These are phyloP conservation scores for Volucella inflata DNA, from an alignment of 2,888 invertebrate species.

Conservation along the genomic window DNA sequence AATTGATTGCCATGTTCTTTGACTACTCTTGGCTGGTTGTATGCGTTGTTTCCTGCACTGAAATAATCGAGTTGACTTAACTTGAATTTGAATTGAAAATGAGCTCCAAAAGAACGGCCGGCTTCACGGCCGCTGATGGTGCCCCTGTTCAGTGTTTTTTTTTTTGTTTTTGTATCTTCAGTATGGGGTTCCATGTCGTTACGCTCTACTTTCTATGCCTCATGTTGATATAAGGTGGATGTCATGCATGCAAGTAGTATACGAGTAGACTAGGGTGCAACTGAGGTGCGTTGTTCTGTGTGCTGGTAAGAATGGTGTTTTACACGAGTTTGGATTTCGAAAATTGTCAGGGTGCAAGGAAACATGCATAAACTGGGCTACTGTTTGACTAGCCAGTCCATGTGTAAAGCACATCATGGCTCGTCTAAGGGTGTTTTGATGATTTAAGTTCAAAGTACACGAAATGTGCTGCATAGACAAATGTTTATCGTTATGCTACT, in stretches of 20 bases:
- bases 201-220: constrained; percentile 71
- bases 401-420: constrained; percentile 64
- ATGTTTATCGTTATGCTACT: no score
- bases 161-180: background rate
- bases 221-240: constrained; percentile 56
- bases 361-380: constrained; percentile 75
- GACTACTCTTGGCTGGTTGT: constrained; percentile 55
- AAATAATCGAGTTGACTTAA: constrained; percentile 55
- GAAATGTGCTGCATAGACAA: constrained; percentile 54
- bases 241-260: constrained; percentile 50
- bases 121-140: constrained; percentile 24
- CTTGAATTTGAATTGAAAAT: constrained; percentile 73
- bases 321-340: constrained; percentile 74
- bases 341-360: constrained; percentile 73
- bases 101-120: constrained; percentile 58
- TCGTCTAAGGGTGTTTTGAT: constrained; percentile 61
- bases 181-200: constrained; percentile 51
- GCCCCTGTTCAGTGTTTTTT: constrained; percentile 25
- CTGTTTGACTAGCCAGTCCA: constrained; percentile 73
- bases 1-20: constrained; percentile 75
- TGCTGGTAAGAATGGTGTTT: constrained; percentile 74
- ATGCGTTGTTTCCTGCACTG: constrained; percentile 69
- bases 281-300: constrained; percentile 57
- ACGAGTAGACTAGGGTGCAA: constrained; percentile 53
- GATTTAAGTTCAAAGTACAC: constrained; percentile 57